phyloP scores from a whole-genome alignment of 2,113 vertebrate genomes.

The Onychorhynchus coronatus region DNA sequence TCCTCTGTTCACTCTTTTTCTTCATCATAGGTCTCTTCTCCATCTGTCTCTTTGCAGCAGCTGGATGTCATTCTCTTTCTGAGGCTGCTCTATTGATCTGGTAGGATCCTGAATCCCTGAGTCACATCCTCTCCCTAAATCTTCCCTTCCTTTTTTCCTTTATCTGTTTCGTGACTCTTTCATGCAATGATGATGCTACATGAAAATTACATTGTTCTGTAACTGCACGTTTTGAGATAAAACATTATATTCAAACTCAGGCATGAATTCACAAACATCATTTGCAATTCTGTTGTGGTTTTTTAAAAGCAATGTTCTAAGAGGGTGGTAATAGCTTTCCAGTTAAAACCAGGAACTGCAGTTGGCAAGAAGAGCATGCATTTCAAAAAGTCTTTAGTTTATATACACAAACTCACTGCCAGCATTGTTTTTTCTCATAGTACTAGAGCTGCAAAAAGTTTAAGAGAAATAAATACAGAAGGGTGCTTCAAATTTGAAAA shows the following conservation, averaged over 20 bases:
- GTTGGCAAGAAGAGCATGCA: not conserved
- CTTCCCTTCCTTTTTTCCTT: constrained; percentile 19
- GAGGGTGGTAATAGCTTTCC: not conserved
- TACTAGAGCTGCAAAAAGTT: not conserved
- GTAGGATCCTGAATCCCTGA: constrained; percentile 15
- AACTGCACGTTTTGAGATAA: constrained; percentile 37
- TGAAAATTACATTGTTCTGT: constrained; percentile 13
- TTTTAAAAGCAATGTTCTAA: not conserved
- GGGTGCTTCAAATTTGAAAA: not conserved
- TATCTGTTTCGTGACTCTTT: constrained; percentile 2
- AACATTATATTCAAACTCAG: not conserved
- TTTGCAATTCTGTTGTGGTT: not conserved
- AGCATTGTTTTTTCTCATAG: not conserved
- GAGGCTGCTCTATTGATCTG: not conserved
- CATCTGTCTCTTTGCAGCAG: not conserved
- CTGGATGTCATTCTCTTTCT: constrained; percentile 1
- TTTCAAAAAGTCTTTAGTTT: constrained; percentile 1
- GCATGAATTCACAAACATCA: constrained; percentile 34
- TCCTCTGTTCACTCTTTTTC: not conserved
- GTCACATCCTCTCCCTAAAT: constrained; percentile 54
- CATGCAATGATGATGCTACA: not conserved
- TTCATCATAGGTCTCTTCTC: not conserved
- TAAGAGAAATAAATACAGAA: not conserved
- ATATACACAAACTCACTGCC: not conserved
- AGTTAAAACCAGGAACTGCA: not conserved